Evolutionary conservation across 2,113 vertebrate genomes (phyloP).

Genomic region (Dinomys branickii): DNA sequence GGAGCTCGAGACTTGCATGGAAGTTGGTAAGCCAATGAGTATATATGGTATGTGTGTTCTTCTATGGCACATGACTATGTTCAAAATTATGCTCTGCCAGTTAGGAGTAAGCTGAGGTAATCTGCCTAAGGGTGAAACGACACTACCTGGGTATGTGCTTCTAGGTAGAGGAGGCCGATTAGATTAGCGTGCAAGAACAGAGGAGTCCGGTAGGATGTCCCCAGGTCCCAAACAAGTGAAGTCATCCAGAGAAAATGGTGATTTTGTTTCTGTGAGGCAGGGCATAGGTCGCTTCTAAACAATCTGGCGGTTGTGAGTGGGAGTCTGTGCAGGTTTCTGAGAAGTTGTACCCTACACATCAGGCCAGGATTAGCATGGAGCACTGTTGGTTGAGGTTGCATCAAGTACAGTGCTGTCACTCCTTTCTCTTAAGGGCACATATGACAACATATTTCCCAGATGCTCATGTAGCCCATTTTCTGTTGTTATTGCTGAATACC

Average conservation of each 20-base stretch:
- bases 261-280: not conserved
- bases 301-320: not conserved
- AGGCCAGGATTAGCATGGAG: not conserved
- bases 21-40: not conserved
- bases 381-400: not conserved
- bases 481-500: not conserved
- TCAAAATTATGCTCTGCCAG: not conserved
- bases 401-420: not conserved
- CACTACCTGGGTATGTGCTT: not conserved
- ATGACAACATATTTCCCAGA: not conserved
- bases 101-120: not conserved
- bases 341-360: not conserved
- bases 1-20: not conserved
- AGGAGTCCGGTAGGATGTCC: not conserved
- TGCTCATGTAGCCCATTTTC: not conserved
- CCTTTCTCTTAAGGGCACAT: not conserved
- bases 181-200: not conserved
- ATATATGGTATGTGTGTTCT: not conserved
- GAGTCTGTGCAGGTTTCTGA: not conserved
- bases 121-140: not conserved
- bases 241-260: not conserved
- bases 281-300: not conserved
- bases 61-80: not conserved
- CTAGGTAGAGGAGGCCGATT: not conserved
- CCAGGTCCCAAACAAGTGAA: not conserved